phyloP scores from a whole-genome alignment of 2,888 invertebrate species.

The Arge pagana region DNA sequence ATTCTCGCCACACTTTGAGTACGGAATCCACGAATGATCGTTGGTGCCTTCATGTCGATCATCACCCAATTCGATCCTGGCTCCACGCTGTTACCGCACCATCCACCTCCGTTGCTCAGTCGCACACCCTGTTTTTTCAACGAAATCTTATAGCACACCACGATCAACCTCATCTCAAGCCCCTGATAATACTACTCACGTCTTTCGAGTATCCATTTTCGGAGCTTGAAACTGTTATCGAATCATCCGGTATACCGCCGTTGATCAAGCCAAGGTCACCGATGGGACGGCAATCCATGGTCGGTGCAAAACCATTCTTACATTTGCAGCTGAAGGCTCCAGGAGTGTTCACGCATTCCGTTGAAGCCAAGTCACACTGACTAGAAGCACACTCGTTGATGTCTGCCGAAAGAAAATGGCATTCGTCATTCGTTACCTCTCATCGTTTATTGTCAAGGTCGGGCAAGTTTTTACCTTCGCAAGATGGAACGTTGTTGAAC shows the following conservation, averaged over 20 bases:
- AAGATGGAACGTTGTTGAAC: constrained; percentile 83
- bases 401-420: constrained; percentile 59
- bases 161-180: too few relatives aligned
- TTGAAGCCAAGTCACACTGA: constrained; percentile 88
- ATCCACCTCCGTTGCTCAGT: constrained; percentile 80
- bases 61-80: constrained; percentile 89
- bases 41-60: constrained; percentile 85
- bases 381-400: constrained; percentile 88
- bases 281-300: constrained; percentile 87
- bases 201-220: constrained; percentile 83
- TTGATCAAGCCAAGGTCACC: constrained; percentile 86
- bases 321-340: constrained; percentile 92
- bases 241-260: constrained; percentile 88
- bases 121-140: constrained; percentile 84
- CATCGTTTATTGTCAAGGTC: background rate
- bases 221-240: constrained; percentile 81
- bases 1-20: constrained; percentile 85
- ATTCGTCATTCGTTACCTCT: background rate
- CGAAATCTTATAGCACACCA: too few relatives aligned
- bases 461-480: constrained; percentile 73
- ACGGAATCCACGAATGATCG: constrained; percentile 86
- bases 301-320: constrained; percentile 79
- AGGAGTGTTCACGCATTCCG: constrained; percentile 86
- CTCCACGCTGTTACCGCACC: constrained; percentile 88
- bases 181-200: constrained; percentile 62